These are phyloP conservation scores for Pyrrhosoma nymphula DNA, from an alignment of 2,888 invertebrate species.

Conservation along the genomic window DNA sequence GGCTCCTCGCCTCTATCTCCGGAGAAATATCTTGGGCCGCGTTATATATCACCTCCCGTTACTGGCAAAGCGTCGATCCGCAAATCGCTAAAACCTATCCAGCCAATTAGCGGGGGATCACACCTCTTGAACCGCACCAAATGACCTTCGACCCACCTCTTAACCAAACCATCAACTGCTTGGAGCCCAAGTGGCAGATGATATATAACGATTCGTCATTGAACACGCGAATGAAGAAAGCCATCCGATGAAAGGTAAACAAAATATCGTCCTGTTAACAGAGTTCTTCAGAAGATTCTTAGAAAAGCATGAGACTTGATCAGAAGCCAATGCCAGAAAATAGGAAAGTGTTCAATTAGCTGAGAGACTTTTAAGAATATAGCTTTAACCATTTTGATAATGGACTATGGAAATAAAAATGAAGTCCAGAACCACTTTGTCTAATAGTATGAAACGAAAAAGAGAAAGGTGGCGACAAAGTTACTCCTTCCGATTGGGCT, in stretches of 20 bases:
- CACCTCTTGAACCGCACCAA: slow-evolving; percentile 21
- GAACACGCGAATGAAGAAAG: background rate
- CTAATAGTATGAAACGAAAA: no score
- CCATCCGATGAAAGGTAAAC: background rate
- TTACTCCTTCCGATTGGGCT: no score
- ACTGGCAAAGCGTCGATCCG: slow-evolving; percentile 27
- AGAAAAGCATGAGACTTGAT: background rate
- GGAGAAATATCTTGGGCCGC: slow-evolving; percentile 16
- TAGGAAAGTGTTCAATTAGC: background rate
- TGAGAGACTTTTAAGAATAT: no score
- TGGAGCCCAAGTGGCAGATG: background rate
- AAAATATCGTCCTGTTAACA: background rate
- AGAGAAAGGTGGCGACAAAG: no score
- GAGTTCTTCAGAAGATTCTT: background rate
- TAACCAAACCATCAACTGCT: slow-evolving; percentile 4
- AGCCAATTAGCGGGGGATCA: slow-evolving; percentile 27
- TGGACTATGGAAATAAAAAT: no score
- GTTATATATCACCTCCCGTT: slow-evolving; percentile 18
- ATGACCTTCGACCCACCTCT: background rate
- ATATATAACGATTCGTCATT: background rate
- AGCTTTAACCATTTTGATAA: no score
- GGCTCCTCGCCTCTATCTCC: slow-evolving; percentile 25
- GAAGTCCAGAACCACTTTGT: no score
- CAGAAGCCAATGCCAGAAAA: background rate
- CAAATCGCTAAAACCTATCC: slow-evolving; percentile 39